A percentile compares a stretch with the other conserved stretches of the same genome.
Conservation (phyloP, 2,113 vertebrate species). For the Probosciger aterrimus region DNA sequence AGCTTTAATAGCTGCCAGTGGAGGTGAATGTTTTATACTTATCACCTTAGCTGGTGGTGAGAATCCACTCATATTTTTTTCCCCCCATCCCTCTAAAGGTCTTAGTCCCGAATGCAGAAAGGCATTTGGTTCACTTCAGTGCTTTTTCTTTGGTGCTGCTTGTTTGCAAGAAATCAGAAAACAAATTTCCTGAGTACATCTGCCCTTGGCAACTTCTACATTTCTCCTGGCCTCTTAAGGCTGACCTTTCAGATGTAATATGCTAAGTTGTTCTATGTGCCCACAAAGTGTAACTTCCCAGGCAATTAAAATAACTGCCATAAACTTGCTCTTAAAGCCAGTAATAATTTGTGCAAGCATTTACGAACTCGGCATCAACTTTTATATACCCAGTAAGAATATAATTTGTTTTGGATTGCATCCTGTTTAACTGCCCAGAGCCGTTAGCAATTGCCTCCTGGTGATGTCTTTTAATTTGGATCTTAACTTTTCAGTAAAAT, state of each 20-base stretch:
- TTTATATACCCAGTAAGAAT: not conserved
- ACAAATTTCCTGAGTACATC: constrained; percentile 7
- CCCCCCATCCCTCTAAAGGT: not conserved
- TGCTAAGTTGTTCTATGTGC: not conserved
- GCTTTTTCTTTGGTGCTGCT: not conserved
- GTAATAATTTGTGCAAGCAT: not conserved
- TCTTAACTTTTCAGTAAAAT: not conserved
- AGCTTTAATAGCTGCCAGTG: too few relatives aligned
- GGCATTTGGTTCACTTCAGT: not conserved
- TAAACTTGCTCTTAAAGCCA: not conserved
- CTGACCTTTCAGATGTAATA: not conserved
- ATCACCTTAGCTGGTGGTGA: too few relatives aligned
- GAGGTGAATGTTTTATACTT: too few relatives aligned
- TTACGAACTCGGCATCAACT: not conserved
- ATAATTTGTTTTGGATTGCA: not conserved
- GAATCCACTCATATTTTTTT: too few relatives aligned
- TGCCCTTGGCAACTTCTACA: not conserved
- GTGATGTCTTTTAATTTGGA: not conserved
- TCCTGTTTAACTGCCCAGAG: not conserved
- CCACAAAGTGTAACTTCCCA: not conserved
- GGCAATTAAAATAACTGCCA: not conserved
- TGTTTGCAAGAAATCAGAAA: not conserved
- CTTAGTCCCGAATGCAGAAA: not conserved
- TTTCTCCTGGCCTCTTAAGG: not conserved
- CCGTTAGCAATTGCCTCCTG: not conserved